Evolutionary conservation across 2,113 vertebrate species (phyloP).

Genomic region (Isichthys henryi): DNA sequence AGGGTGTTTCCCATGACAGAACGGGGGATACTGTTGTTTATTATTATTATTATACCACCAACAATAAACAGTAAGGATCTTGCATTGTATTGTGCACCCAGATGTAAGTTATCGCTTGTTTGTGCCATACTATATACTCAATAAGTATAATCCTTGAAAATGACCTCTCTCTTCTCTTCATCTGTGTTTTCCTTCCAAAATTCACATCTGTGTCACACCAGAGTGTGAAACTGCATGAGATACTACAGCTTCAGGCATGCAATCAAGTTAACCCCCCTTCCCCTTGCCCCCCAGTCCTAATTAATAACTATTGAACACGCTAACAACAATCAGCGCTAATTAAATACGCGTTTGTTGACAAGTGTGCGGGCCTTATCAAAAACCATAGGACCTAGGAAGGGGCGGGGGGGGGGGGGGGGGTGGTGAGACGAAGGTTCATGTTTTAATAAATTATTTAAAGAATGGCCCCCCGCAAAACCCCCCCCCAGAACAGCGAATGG

Average conservation of each 20-base stretch:
- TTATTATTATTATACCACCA: neutral
- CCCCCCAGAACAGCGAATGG: conserved; percentile 51
- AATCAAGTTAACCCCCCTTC: conserved; percentile 59
- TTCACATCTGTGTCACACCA: conserved; percentile 46
- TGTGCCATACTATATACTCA: neutral
- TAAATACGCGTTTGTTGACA: conserved; percentile 82
- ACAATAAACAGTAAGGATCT: neutral
- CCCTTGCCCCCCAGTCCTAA: conserved; percentile 68
- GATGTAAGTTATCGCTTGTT: neutral
- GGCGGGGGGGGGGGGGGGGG: neutral
- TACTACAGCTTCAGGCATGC: conserved; percentile 63
- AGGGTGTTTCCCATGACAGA: neutral
- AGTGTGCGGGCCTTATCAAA: conserved; percentile 73
- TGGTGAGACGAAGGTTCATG: conserved; percentile 46
- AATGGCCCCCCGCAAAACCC: conserved; percentile 63
- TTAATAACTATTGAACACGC: conserved; percentile 81
- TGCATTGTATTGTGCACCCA: neutral
- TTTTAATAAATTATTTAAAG: conserved; percentile 76
- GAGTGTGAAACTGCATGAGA: conserved; percentile 63
- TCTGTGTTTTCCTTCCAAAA: conserved; percentile 24
- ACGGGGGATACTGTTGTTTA: neutral
- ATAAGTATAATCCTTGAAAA: conserved; percentile 14
- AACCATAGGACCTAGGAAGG: conserved; percentile 51
- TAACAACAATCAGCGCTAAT: conserved; percentile 88
- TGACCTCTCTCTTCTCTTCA: conserved; percentile 16